Base-by-base conservation (phyloP, 2,888 invertebrate genomes). In the Macrophya alboannulata region DNA sequence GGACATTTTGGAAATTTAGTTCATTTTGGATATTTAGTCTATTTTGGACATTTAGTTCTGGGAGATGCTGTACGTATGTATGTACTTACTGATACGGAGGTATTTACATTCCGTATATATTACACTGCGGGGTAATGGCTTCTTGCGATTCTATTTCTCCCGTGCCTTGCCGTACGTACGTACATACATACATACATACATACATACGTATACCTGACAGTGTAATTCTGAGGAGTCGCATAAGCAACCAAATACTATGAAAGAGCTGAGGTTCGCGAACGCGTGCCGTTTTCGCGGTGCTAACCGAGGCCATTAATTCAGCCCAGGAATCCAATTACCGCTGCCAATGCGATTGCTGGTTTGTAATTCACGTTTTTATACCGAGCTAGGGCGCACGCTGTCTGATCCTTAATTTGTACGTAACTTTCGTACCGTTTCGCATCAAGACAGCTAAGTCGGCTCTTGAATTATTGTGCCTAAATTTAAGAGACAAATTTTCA, bases 291-390 rank as follows among this genome's bases (percentile, higher is more conserved):
- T 37, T 37, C 68, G 21, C 59, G 81, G 21, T 43, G n/a, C 43
- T 37, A 31, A 77, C 37, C 37, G 40, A 25, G 62, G 59, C 62
- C 81, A 81, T 81, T 81, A 81, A 62, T 81, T 81, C 21, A n/a
- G 12, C 59, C 40, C 40, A 62, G 81, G 81, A 81, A 81, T 81
- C 81, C 81, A 81, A 81, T 81, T 62, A 81, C 62, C 62, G 40
- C 40, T 81, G 15, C 62, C 59, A 43, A 81, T 62, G 37, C 81
- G 43, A 62, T 81, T 43, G 40, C 40, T 81, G 62, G 40, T 62
- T 81, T 81, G 37, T 37, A 81, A 81, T 81, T 81, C 51, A 51
- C 40, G 37, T 62, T 62, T 59, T 62, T 81, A 15, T 77, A 31
- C 31, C 55, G 17, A 62, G n/a, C 25, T 62, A 62, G 9, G 9